Percentiles rank a stretch among this genome's conserved stretches.
These are phyloP conservation scores for Hyles vespertilio DNA, from an alignment of 1,140 invertebrate genomes.

Conservation along the genomic window DNA sequence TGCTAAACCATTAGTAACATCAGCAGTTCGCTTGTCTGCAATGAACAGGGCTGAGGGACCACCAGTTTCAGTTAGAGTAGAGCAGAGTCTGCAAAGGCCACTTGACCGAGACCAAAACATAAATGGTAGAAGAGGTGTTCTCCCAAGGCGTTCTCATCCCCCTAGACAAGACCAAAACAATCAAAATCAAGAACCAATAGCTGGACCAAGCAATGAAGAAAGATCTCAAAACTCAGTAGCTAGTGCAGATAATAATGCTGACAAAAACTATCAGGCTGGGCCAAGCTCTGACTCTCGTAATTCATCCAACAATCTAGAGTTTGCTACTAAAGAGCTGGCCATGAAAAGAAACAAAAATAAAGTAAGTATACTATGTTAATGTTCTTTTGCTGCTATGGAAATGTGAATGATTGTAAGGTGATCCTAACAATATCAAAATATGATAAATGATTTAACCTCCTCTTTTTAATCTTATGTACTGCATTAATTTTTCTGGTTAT, in stretches of 20 bases:
- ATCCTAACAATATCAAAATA: not conserved
- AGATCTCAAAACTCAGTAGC: conserved; percentile 24
- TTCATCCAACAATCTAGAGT: conserved; percentile 35
- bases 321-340: conserved; percentile 46
- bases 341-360: conserved; percentile 62
- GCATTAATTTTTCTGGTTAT: too few relatives aligned
- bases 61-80: conserved; percentile 58
- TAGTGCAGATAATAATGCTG: conserved; percentile 38
- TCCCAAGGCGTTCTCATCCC: conserved; percentile 59
- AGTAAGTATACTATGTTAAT: conserved; percentile 24
- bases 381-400: conserved; percentile 10
- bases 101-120: conserved; percentile 83
- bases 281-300: conserved; percentile 41
- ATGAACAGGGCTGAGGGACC: conserved; percentile 53
- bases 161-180: conserved; percentile 27
- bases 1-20: conserved; percentile 65
- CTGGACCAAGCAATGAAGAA: conserved; percentile 60
- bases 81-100: conserved; percentile 65
- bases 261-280: conserved; percentile 30
- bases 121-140: conserved; percentile 81
- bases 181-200: conserved; percentile 43
- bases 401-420: not conserved
- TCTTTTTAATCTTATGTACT: not conserved
- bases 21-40: conserved; percentile 63
- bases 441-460: not conserved